phyloP scores from a whole-genome alignment of 2,113 vertebrate genomes.

The Mixornis gularis region DNA sequence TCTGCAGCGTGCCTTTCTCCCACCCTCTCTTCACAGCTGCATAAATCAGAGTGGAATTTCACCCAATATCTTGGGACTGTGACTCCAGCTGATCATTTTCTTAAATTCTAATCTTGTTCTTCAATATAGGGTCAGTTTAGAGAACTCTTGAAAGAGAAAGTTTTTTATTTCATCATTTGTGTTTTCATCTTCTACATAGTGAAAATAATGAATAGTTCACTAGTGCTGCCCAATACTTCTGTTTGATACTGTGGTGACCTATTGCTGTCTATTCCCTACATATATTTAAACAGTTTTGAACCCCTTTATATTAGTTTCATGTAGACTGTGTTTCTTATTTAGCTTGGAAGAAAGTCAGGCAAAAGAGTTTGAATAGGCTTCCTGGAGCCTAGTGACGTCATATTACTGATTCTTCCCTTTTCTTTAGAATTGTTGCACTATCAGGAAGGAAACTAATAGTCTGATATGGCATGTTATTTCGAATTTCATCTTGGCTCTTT shows the following conservation, averaged over 20 bases:
- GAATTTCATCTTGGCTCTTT: background rate
- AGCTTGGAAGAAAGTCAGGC: background rate
- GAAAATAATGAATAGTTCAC: background rate
- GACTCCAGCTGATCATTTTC: background rate
- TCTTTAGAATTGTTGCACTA: background rate
- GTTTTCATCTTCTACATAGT: background rate
- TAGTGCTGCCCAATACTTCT: background rate
- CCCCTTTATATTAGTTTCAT: background rate
- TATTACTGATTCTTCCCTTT: background rate
- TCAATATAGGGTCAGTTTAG: background rate
- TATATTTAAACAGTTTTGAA: background rate
- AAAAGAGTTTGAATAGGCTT: background rate
- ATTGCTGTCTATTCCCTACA: background rate
- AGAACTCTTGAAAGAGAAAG: background rate
- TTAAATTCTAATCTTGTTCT: background rate
- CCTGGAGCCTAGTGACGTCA: background rate
- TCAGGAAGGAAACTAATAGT: background rate
- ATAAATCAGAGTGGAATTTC: background rate
- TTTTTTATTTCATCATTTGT: background rate
- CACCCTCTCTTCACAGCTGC: background rate
- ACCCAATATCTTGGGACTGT: background rate
- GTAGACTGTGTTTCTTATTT: background rate
- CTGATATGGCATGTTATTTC: background rate
- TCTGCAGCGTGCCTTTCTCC: background rate
- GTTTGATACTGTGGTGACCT: background rate